Conservation (phyloP, 37 sponge, comb jelly and placozoan species). For the Spongilla lacustris region DNA sequence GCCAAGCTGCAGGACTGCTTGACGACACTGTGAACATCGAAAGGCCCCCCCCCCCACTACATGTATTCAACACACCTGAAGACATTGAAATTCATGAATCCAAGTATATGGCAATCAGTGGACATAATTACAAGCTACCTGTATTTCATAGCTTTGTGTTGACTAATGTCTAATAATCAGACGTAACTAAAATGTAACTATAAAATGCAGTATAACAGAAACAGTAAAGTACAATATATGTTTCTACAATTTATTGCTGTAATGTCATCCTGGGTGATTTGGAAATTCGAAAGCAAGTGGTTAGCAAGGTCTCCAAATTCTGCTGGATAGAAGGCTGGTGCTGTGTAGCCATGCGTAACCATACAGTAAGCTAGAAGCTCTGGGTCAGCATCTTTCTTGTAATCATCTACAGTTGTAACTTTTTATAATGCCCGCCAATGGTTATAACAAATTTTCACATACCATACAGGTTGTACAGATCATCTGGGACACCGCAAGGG, state of each 20-base stretch:
- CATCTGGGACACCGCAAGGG: slow-evolving; percentile 41
- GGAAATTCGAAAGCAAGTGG: background rate
- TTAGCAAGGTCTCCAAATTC: slow-evolving; percentile 29
- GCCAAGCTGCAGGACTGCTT: too few relatives aligned
- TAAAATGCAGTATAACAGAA: too few relatives aligned
- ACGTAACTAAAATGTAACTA: too few relatives aligned
- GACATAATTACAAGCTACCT: too few relatives aligned
- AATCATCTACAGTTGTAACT: background rate
- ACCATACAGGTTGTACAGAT: slow-evolving; percentile 21
- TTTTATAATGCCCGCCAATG: background rate
- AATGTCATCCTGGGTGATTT: background rate
- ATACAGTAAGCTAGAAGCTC: slow-evolving; percentile 21
- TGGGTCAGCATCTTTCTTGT: slow-evolving; percentile 11
- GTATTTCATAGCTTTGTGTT: too few relatives aligned
- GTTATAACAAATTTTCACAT: background rate
- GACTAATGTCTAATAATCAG: too few relatives aligned
- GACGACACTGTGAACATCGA: too few relatives aligned
- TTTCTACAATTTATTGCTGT: background rate
- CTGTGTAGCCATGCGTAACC: slow-evolving; percentile 7
- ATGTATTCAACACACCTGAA: too few relatives aligned
- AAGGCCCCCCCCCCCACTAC: too few relatives aligned
- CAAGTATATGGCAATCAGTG: too few relatives aligned
- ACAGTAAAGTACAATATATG: background rate
- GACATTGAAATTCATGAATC: too few relatives aligned
- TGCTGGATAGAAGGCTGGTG: slow-evolving; percentile 23